Conservation (phyloP, 2,113 vertebrate genomes). For the Sciurus niger region DNA sequence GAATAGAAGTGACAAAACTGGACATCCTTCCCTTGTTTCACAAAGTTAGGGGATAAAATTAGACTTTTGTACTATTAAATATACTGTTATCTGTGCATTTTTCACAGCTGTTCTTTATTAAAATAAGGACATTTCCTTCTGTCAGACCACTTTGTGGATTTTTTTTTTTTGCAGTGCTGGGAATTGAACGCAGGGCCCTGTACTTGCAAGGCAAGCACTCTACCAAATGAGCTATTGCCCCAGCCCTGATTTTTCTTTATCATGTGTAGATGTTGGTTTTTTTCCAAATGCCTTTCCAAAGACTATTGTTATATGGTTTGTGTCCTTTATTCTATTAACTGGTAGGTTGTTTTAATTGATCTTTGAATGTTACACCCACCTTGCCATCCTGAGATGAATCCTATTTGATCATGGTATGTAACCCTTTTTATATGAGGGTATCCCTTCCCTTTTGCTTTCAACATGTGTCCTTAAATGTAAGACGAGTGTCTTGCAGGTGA, state of each 20-base stretch:
- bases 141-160: not conserved
- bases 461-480: not conserved
- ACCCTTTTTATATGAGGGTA: not conserved
- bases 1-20: not conserved
- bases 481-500: not conserved
- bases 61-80: not conserved
- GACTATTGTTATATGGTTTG: too few relatives aligned
- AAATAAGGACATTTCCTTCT: not conserved
- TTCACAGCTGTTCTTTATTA: not conserved
- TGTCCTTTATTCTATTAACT: not conserved
- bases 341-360: not conserved
- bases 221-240: too few relatives aligned
- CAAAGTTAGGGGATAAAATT: not conserved
- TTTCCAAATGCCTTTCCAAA: not conserved
- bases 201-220: too few relatives aligned
- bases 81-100: not conserved
- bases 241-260: not conserved
- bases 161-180: not conserved
- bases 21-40: not conserved
- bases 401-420: not conserved
- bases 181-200: too few relatives aligned
- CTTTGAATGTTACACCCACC: not conserved
- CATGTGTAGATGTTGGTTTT: not conserved
- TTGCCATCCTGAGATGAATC: not conserved
- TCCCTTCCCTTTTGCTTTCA: not conserved